Evolutionary conservation across 2,797 vertebrate species (phyloP).

Genomic region (Argyrosomus regius): DNA sequence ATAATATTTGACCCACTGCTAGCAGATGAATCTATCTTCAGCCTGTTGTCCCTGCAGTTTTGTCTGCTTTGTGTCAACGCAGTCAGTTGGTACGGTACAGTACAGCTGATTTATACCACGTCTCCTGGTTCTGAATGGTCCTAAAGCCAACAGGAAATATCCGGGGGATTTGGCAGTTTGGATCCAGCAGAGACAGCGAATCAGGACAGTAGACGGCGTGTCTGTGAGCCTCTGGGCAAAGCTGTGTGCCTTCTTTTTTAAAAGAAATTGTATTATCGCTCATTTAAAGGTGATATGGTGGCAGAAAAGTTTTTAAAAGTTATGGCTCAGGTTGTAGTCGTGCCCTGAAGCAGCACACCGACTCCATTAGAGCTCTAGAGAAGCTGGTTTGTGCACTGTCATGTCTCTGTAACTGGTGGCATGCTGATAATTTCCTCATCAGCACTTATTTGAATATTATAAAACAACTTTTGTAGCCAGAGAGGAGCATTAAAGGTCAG

Average conservation of each 20-base stretch:
- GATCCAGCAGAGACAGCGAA: conserved; percentile 35
- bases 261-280: not conserved
- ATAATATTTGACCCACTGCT: conserved; percentile 26
- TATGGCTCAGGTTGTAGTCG: not conserved
- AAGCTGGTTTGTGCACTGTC: not conserved
- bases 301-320: not conserved
- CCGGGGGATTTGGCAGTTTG: conserved; percentile 67
- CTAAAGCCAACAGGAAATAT: conserved; percentile 80
- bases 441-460: not conserved
- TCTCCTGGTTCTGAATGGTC: conserved; percentile 43
- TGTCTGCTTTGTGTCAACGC: conserved; percentile 31
- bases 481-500: not conserved
- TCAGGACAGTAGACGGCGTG: conserved; percentile 4
- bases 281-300: not conserved
- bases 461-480: not conserved
- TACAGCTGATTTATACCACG: conserved; percentile 25
- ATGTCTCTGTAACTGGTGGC: not conserved
- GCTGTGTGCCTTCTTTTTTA: not conserved
- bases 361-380: not conserved
- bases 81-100: conserved; percentile 34
- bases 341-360: not conserved
- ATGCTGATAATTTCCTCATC: not conserved
- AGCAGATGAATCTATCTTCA: conserved; percentile 31
- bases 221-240: conserved; percentile 24
- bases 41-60: conserved; percentile 43